Evolutionary conservation across 2,113 vertebrate species (phyloP).

Genomic region (Scytalopus superciliaris): DNA sequence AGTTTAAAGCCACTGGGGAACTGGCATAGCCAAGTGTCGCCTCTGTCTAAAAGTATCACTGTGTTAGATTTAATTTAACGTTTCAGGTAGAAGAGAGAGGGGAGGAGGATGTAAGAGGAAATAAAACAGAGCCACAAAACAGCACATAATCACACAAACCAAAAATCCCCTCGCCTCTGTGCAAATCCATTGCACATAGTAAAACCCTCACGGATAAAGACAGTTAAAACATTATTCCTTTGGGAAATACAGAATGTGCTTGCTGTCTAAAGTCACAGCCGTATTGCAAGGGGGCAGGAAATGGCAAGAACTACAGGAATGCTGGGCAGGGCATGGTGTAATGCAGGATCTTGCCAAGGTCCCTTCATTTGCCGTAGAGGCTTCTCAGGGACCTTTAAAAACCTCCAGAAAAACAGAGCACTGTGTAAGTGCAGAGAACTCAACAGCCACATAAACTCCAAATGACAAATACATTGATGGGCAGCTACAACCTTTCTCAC

Average conservation of each 20-base stretch:
- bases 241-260: background rate
- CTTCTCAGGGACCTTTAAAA: constrained; percentile 25
- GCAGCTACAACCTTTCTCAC: background rate
- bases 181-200: background rate
- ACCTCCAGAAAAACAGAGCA: background rate
- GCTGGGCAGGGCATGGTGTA: constrained; percentile 28
- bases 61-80: background rate
- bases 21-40: background rate
- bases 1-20: constrained; percentile 2
- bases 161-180: background rate
- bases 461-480: background rate
- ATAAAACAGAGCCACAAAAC: background rate
- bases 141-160: background rate
- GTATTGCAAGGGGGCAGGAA: constrained; percentile 9
- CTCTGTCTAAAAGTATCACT: background rate
- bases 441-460: background rate
- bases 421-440: background rate
- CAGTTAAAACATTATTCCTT: background rate
- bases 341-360: background rate
- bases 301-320: constrained; percentile 49
- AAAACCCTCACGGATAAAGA: background rate
- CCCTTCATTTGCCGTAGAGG: background rate
- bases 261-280: background rate
- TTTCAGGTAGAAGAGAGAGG: constrained; percentile 8
- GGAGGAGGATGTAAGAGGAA: constrained; percentile 22